Evolutionary conservation across 2,113 vertebrate genomes (phyloP).

Genomic region (Meleagris gallopavo): DNA sequence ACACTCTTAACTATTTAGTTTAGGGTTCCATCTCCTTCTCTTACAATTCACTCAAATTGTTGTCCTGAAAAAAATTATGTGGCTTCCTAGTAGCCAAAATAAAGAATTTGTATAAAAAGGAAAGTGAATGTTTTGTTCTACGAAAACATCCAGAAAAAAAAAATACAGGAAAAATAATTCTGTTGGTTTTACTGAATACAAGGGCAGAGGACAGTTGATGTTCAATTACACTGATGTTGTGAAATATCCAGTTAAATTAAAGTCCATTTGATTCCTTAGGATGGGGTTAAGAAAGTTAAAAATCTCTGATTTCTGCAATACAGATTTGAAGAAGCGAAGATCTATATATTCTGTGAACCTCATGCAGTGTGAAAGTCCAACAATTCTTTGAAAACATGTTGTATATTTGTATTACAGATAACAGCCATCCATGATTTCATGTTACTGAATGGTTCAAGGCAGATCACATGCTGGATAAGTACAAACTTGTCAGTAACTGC

Average conservation of each 20-base stretch:
- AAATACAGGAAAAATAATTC: not conserved
- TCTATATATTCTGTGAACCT: not conserved
- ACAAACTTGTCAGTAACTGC: not conserved
- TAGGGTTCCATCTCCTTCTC: not conserved
- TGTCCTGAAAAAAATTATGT: not conserved
- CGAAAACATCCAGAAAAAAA: not conserved
- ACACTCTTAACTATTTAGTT: not conserved
- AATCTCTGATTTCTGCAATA: not conserved
- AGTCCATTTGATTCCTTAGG: not conserved
- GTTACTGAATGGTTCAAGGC: not conserved
- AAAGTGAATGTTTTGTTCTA: not conserved
- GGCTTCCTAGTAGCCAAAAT: not conserved
- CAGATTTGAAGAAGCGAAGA: not conserved
- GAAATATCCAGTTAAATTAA: not conserved
- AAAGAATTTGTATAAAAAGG: not conserved
- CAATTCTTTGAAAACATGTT: not conserved
- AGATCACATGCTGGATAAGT: not conserved
- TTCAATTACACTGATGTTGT: not conserved
- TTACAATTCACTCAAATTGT: not conserved
- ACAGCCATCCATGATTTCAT: fast-evolving
- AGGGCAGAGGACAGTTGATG: not conserved
- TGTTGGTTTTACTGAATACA: not conserved
- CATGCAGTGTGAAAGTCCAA: not conserved
- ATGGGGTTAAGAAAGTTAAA: not conserved
- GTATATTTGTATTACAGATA: not conserved